phyloP scores from a whole-genome alignment of 1,140 invertebrate species.

The Drusus annulatus region DNA sequence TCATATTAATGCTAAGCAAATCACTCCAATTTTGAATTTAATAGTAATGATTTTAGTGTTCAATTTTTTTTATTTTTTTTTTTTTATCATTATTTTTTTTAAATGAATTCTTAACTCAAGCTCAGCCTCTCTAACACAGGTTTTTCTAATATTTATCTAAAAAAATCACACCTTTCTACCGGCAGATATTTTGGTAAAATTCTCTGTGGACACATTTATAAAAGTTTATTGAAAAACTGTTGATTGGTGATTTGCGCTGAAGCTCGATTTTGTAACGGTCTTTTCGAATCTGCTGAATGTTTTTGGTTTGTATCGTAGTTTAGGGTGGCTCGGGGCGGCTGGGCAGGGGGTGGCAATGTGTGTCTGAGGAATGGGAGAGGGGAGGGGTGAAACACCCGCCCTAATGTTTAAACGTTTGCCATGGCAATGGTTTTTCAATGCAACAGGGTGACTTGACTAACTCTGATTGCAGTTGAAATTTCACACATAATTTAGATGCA shows the following conservation, averaged over 20 bases:
- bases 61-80: too few species aligned
- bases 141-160: too few species aligned
- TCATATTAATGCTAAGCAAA: too few species aligned
- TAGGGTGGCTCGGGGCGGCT: background rate
- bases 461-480: background rate
- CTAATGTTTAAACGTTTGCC: slow-evolving; percentile 28
- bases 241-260: slow-evolving; percentile 26
- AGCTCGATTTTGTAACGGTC: slow-evolving; percentile 33
- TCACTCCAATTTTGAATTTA: too few species aligned
- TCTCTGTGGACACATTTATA: too few species aligned
- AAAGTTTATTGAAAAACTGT: slow-evolving; percentile 16
- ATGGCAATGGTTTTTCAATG: slow-evolving; percentile 16
- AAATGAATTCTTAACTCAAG: too few species aligned
- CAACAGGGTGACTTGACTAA: background rate
- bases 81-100: too few species aligned
- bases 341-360: slow-evolving; percentile 6
- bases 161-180: too few species aligned
- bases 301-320: slow-evolving; percentile 19
- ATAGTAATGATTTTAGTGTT: too few species aligned
- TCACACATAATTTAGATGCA: too few species aligned
- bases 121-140: too few species aligned
- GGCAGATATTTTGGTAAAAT: too few species aligned
- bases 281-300: slow-evolving; percentile 27
- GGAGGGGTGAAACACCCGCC: slow-evolving; percentile 4
- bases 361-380: background rate